Evolutionary conservation across 1,140 invertebrate genomes (phyloP).

Genomic region (Diachasma alloeum): DNA sequence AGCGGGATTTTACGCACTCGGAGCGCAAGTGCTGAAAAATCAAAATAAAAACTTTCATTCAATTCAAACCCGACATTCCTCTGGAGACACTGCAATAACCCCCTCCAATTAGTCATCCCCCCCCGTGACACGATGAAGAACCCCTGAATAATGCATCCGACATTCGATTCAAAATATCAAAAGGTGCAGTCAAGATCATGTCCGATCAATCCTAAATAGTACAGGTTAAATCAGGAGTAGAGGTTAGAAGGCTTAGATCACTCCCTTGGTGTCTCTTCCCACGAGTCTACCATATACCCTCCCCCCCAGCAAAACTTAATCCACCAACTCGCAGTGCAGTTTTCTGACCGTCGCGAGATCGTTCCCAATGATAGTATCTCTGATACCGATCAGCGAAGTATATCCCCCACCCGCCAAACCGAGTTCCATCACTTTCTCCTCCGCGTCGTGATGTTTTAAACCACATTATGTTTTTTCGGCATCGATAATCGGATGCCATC

Average conservation of each 20-base stretch:
- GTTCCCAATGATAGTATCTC: conserved; percentile 47
- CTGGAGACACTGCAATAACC: neutral
- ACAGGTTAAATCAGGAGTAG: conserved; percentile 36
- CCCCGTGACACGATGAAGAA: neutral
- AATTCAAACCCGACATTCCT: too few relatives aligned
- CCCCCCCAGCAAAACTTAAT: neutral
- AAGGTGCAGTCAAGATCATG: conserved; percentile 24
- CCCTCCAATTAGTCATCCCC: neutral
- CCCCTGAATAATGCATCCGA: neutral
- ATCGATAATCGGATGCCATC: conserved; percentile 26
- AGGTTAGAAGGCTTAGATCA: conserved; percentile 38
- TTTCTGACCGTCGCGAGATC: conserved; percentile 50
- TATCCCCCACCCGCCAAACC: conserved; percentile 16
- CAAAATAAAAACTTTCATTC: too few relatives aligned
- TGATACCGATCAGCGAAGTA: conserved; percentile 54
- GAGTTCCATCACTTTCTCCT: conserved; percentile 60
- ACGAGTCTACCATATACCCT: conserved; percentile 38
- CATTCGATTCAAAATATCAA: neutral
- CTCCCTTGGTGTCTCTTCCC: conserved; percentile 43
- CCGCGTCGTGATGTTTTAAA: conserved; percentile 31
- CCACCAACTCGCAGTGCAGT: conserved; percentile 31
- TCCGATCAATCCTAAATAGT: conserved; percentile 26
- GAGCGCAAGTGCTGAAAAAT: too few relatives aligned
- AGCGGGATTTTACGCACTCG: too few relatives aligned
- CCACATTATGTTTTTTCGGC: conserved; percentile 10